Conservation (phyloP, 2,113 vertebrate species). For the Clarias batrachus region DNA sequence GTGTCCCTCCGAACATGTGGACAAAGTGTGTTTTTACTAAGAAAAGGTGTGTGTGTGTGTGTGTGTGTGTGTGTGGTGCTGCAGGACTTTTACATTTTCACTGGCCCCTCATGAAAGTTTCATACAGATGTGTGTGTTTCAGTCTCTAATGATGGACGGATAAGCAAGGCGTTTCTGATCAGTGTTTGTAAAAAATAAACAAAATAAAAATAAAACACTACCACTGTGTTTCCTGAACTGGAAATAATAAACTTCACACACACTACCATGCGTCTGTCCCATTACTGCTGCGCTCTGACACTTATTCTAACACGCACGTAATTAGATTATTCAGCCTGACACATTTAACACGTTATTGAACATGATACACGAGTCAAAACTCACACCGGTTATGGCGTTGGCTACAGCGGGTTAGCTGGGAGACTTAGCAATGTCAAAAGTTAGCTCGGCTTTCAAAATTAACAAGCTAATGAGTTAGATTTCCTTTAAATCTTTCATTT, state of each 20-base stretch:
- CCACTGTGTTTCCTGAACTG: constrained; percentile 72
- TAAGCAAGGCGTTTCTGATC: constrained; percentile 52
- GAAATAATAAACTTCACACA: constrained; percentile 77
- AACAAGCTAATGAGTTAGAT: background rate
- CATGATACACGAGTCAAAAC: background rate
- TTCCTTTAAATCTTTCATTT: no score
- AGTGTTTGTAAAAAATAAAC: constrained; percentile 46
- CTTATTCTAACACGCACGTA: background rate
- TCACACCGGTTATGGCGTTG: background rate
- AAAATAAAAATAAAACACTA: constrained; percentile 60
- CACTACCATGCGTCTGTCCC: constrained; percentile 58
- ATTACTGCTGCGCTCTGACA: background rate
- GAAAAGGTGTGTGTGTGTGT: background rate
- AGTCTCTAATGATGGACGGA: constrained; percentile 42
- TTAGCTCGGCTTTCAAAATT: background rate
- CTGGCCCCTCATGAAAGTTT: background rate
- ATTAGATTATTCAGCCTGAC: background rate
- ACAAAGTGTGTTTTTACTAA: background rate
- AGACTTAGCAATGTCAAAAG: background rate
- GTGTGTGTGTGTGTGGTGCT: background rate
- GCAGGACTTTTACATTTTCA: background rate
- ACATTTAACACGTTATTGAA: background rate
- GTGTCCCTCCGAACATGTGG: background rate
- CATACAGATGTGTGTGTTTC: background rate
- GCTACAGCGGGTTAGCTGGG: background rate